A percentile compares a stretch with the other conserved stretches of the same genome.
Evolutionary conservation across 1,140 invertebrate species (phyloP).

Genomic region (Phthorimaea operculella): DNA sequence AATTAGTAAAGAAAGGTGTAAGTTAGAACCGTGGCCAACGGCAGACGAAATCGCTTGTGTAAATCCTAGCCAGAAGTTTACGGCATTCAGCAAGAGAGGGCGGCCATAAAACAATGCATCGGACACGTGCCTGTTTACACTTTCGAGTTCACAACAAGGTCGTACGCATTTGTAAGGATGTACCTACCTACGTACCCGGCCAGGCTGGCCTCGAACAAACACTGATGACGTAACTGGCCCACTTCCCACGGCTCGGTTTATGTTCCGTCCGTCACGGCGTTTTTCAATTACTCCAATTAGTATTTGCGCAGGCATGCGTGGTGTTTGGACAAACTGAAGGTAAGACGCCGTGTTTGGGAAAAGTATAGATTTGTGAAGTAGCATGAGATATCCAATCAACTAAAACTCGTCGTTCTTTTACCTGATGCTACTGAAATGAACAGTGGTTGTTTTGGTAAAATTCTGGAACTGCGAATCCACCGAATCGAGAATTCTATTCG

Average conservation of each 20-base stretch:
- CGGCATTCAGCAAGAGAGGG: conserved; percentile 34
- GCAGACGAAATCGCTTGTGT: neutral
- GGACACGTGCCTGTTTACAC: conserved; percentile 62
- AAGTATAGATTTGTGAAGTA: too few species aligned
- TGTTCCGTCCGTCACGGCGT: conserved; percentile 42
- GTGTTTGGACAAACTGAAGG: neutral
- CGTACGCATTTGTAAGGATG: conserved; percentile 66
- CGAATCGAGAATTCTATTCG: neutral
- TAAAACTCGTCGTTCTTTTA: too few species aligned
- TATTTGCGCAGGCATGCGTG: neutral
- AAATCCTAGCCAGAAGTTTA: conserved; percentile 14
- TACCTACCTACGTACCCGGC: conserved; percentile 39
- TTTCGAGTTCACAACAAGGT: conserved; percentile 66
- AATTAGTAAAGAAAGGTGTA: too few species aligned
- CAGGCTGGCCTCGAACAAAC: conserved; percentile 58
- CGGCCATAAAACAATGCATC: conserved; percentile 65
- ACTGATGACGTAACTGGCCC: conserved; percentile 62
- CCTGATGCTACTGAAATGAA: too few species aligned
- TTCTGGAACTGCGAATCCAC: neutral
- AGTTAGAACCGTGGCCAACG: too few species aligned
- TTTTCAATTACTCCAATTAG: conserved; percentile 31
- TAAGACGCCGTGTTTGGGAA: too few species aligned
- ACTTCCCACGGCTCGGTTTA: conserved; percentile 53
- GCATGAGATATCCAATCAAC: too few species aligned
- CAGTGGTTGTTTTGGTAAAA: too few species aligned